phyloP scores from a whole-genome alignment of 2,113 vertebrate species.

The Anhinga anhinga region DNA sequence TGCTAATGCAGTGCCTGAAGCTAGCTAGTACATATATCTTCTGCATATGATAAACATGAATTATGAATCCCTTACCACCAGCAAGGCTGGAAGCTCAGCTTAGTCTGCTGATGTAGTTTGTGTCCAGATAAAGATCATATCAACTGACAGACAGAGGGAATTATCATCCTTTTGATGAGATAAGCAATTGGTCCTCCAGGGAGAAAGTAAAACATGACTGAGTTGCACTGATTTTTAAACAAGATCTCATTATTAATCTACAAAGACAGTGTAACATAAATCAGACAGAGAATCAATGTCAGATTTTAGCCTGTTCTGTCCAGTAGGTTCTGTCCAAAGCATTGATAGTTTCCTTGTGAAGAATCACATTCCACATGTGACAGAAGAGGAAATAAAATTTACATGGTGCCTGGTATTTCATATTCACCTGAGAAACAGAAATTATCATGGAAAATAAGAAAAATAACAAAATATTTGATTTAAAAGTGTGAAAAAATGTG shows the following conservation, averaged over 20 bases:
- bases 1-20: slow-evolving; percentile 48
- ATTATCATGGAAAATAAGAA: background rate
- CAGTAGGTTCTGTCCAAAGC: too few relatives aligned
- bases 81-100: slow-evolving; percentile 23
- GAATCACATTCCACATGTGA: background rate
- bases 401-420: background rate
- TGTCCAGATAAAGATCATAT: slow-evolving; percentile 46
- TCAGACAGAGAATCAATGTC: background rate
- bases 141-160: slow-evolving; percentile 48
- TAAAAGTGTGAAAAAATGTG: background rate
- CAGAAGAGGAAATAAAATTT: background rate
- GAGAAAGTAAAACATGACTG: slow-evolving; percentile 29
- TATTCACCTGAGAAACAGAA: background rate
- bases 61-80: slow-evolving; percentile 45
- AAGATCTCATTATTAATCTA: slow-evolving; percentile 30
- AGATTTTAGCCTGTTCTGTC: background rate
- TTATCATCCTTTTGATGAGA: slow-evolving; percentile 42
- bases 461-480: background rate
- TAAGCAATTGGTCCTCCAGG: slow-evolving; percentile 43
- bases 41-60: slow-evolving; percentile 8
- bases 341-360: background rate
- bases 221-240: slow-evolving; percentile 46
- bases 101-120: slow-evolving; percentile 11
- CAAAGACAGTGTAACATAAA: background rate
- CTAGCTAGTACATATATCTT: slow-evolving; percentile 32